phyloP scores from a whole-genome alignment of 2,797 vertebrate genomes.

The Sebastes matsubarae region DNA sequence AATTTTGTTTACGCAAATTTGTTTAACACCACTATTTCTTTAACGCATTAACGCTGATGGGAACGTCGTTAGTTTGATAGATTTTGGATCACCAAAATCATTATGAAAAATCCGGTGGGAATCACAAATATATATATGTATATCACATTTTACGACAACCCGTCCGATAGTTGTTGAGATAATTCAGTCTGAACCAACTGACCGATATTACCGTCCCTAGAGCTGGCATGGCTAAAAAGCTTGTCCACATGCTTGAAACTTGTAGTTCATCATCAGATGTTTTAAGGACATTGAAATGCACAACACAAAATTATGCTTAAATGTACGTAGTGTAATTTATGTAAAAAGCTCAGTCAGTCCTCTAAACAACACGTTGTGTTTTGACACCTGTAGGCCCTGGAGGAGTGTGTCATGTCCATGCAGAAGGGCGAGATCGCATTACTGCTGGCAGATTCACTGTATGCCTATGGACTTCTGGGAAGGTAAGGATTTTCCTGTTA shows the following conservation, averaged over 20 bases:
- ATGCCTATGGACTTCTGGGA: conserved; percentile 84
- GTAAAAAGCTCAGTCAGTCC: background rate
- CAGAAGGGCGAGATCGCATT: conserved; percentile 82
- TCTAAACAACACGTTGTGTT: conserved; percentile 21
- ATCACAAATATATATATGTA: background rate
- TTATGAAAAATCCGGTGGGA: background rate
- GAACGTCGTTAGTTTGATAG: background rate
- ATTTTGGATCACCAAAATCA: too few species aligned
- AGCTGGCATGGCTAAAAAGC: background rate
- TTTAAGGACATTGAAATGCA: background rate
- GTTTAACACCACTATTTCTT: too few species aligned
- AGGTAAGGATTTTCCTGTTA: conserved; percentile 78
- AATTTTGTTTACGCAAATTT: too few species aligned
- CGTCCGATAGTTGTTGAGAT: background rate
- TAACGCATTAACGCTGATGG: too few species aligned
- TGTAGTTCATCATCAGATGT: background rate
- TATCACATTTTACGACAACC: background rate
- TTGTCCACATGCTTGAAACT: background rate
- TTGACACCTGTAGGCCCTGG: conserved; percentile 81
- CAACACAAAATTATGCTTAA: background rate
- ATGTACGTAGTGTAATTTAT: background rate
- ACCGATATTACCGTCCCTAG: background rate
- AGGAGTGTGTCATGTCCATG: conserved; percentile 86
- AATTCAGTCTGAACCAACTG: background rate
- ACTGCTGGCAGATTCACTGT: conserved; percentile 86